phyloP scores from a whole-genome alignment of 1,140 invertebrate species.

The Heterodera schachtii region DNA sequence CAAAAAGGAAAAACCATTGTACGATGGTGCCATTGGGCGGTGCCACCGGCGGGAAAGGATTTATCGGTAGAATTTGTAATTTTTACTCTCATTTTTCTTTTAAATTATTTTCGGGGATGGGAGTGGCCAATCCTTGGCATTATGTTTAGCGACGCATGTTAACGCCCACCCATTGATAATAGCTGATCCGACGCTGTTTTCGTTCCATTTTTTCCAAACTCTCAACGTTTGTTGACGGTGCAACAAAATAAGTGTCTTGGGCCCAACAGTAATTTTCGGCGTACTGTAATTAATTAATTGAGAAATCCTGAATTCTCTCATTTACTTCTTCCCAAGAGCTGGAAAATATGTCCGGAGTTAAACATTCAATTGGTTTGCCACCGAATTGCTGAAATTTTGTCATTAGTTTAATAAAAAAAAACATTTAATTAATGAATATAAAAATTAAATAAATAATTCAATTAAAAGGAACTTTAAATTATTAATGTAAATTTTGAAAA shows the following conservation, averaged over 20 bases:
- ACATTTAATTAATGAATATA: not conserved
- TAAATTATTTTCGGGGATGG: too few relatives aligned
- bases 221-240: slow-evolving; percentile 42
- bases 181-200: slow-evolving; percentile 49
- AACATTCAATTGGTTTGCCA: slow-evolving; percentile 52
- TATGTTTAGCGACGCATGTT: too few relatives aligned
- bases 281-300: too few relatives aligned
- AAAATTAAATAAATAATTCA: slow-evolving; percentile 29
- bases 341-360: slow-evolving; percentile 52
- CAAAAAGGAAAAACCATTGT: too few relatives aligned
- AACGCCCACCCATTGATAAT: slow-evolving; percentile 67
- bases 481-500: too few relatives aligned
- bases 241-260: slow-evolving; percentile 52
- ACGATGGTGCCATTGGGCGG: too few relatives aligned
- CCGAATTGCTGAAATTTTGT: slow-evolving; percentile 57
- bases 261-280: slow-evolving; percentile 54
- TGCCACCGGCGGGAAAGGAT: too few relatives aligned
- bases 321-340: slow-evolving; percentile 56
- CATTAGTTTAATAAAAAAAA: not conserved
- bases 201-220: slow-evolving; percentile 34
- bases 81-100: too few relatives aligned
- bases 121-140: too few relatives aligned
- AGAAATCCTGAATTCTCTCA: too few relatives aligned
- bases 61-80: too few relatives aligned
- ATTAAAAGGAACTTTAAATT: too few relatives aligned